Percentiles rank a stretch among this genome's conserved stretches.
phyloP scores from a whole-genome alignment of 2,797 vertebrate species.

The Picus viridis region DNA sequence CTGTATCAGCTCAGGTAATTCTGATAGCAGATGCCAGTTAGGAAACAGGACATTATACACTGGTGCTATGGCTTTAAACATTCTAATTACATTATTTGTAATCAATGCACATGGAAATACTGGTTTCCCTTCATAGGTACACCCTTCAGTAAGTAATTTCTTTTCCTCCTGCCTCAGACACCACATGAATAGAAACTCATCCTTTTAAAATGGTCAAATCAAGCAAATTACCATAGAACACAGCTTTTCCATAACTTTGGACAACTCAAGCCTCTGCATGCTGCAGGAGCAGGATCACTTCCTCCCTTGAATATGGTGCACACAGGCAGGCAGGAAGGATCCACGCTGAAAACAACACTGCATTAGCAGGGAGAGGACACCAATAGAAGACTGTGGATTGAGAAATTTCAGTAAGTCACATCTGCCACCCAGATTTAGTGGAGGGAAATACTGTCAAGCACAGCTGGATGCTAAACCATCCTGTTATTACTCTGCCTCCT shows the following conservation, averaged over 20 bases:
- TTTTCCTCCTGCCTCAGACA: neutral
- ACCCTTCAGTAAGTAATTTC: neutral
- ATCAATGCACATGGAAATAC: neutral
- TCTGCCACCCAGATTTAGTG: constrained; percentile 58
- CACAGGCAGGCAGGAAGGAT: constrained; percentile 20
- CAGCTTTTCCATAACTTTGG: constrained; percentile 13
- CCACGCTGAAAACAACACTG: neutral
- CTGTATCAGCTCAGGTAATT: neutral
- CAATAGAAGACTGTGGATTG: neutral
- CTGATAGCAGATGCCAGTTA: neutral
- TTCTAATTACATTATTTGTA: neutral
- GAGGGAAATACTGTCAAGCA: constrained; percentile 40
- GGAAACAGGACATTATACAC: neutral
- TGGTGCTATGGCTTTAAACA: neutral
- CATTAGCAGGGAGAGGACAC: constrained; percentile 19
- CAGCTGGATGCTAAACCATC: constrained; percentile 34
- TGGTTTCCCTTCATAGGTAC: neutral
- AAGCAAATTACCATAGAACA: neutral
- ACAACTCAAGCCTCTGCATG: constrained; percentile 1
- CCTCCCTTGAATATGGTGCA: neutral
- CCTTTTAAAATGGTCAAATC: constrained; percentile 1
- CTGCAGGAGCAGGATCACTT: neutral
- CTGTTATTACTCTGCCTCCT: constrained; percentile 56
- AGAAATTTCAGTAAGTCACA: constrained; percentile 57
- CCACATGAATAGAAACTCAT: neutral